A percentile compares a stretch with the other conserved stretches of the same genome.
phyloP scores from a whole-genome alignment of 64 coral and sea anemone species.

The Montipora sp. region DNA sequence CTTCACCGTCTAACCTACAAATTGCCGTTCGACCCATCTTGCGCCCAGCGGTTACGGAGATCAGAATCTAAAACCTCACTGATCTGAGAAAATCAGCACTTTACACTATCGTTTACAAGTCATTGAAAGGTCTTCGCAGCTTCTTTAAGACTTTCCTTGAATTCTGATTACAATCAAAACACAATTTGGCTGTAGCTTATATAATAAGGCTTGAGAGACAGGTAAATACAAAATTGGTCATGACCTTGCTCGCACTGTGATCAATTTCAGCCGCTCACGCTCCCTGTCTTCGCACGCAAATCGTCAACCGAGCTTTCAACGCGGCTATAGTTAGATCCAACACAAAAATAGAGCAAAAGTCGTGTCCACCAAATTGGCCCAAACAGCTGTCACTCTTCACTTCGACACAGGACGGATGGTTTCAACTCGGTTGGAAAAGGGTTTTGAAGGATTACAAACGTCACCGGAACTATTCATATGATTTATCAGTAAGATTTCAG shows the following conservation, averaged over 20 bases:
- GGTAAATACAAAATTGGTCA: conserved; percentile 9
- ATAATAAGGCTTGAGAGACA: not conserved
- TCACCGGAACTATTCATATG: not conserved
- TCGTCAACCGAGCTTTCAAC: conserved; percentile 36
- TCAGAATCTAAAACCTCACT: not conserved
- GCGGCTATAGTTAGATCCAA: not conserved
- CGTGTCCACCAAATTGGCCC: not conserved
- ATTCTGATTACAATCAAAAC: conserved; percentile 36
- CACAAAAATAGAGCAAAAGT: not conserved
- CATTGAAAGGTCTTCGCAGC: not conserved
- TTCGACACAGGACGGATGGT: not conserved
- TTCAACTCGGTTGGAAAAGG: not conserved
- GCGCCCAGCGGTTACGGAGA: too few species aligned
- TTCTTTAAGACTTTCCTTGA: not conserved
- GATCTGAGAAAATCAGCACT: not conserved
- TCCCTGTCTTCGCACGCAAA: not conserved
- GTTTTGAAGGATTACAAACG: not conserved
- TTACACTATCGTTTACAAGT: not conserved
- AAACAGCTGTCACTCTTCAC: not conserved
- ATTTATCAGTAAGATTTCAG: conserved; percentile 7
- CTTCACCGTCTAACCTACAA: not conserved
- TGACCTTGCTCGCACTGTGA: not conserved
- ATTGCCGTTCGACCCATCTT: not conserved
- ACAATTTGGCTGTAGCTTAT: not conserved
- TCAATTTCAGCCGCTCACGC: not conserved